A percentile compares a stretch with the other conserved stretches of the same genome.
Conservation (phyloP, 2,113 vertebrate genomes). For the Gymnocephalus cernua region DNA sequence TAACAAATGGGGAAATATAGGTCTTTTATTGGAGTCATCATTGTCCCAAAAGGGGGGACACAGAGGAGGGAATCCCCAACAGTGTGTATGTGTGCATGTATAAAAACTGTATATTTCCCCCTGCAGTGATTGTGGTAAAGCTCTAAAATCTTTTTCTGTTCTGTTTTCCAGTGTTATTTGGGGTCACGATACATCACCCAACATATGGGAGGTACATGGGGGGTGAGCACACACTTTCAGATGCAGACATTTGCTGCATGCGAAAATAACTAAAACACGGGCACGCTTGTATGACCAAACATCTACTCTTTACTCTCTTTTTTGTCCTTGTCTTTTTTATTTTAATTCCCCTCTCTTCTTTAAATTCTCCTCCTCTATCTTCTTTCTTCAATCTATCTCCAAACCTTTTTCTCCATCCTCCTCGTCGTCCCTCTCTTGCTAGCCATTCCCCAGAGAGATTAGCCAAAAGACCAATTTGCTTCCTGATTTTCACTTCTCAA, state of each 20-base stretch:
- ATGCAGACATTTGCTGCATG: neutral
- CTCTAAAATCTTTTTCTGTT: slow-evolving; percentile 20
- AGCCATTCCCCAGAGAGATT: slow-evolving; percentile 52
- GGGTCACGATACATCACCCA: slow-evolving; percentile 24
- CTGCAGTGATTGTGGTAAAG: slow-evolving; percentile 1
- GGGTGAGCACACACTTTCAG: neutral
- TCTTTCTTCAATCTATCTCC: neutral
- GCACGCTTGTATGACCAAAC: neutral
- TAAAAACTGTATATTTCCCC: neutral
- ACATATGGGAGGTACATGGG: slow-evolving; percentile 16
- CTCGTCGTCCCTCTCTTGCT: neutral
- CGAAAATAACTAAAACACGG: neutral
- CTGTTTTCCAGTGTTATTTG: neutral
- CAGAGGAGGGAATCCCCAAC: no score
- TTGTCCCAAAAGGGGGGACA: no score
- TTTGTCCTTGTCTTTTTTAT: neutral
- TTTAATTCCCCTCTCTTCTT: neutral
- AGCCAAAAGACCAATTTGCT: slow-evolving; percentile 64
- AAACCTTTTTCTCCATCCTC: neutral
- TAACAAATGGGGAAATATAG: no score
- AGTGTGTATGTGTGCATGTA: neutral
- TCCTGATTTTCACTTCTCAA: slow-evolving; percentile 50
- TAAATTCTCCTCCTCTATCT: neutral
- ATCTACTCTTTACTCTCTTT: neutral
- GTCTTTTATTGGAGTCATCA: no score